Evolutionary conservation across 2,113 vertebrate genomes (phyloP).

Genomic region (Pica pica): DNA sequence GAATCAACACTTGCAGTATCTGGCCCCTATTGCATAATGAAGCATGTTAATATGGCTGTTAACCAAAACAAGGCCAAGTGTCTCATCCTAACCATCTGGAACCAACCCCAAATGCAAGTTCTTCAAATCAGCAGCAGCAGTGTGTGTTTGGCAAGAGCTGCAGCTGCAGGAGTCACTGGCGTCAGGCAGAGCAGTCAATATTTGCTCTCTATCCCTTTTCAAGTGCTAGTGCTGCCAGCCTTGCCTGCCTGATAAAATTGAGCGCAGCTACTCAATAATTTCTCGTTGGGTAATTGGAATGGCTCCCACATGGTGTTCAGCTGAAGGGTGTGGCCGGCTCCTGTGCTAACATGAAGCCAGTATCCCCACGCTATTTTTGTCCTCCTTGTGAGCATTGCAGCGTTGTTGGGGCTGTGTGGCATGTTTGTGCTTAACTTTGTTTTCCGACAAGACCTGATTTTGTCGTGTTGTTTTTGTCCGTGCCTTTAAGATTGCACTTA

Average conservation of each 20-base stretch:
- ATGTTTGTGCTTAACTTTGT: background rate
- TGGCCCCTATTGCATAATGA: background rate
- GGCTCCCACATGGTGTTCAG: background rate
- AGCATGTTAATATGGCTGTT: background rate
- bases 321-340: constrained; percentile 54
- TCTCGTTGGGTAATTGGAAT: background rate
- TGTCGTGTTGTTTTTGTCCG: rapidly evolving
- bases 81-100: background rate
- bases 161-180: background rate
- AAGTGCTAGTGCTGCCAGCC: background rate
- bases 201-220: background rate
- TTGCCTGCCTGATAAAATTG: constrained; percentile 32
- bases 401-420: background rate
- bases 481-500: background rate
- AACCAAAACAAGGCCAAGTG: background rate
- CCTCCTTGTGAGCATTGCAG: background rate
- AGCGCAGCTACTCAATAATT: background rate
- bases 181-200: background rate
- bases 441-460: background rate
- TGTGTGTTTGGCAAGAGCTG: background rate
- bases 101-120: background rate
- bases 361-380: background rate
- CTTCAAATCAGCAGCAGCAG: background rate
- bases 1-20: background rate
- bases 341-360: constrained; percentile 36